A percentile compares a stretch with the other conserved stretches of the same genome.
Conservation (phyloP, 2,113 vertebrate genomes). For the Gila orcuttii region DNA sequence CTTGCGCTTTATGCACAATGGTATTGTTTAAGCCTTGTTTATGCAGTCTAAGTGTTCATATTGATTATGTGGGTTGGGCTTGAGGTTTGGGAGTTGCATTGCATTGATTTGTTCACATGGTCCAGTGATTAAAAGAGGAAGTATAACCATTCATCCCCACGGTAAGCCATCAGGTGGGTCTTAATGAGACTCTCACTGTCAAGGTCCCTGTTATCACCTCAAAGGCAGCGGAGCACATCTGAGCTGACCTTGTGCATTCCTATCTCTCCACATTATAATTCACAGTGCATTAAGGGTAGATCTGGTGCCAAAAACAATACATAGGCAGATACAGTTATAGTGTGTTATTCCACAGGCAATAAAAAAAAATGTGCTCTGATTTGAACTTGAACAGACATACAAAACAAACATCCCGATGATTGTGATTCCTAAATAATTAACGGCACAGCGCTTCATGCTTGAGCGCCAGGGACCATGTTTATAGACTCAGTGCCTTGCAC, state of each 20-base stretch:
- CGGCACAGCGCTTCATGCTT: neutral
- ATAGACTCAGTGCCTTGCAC: neutral
- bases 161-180: neutral
- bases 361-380: neutral
- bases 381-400: neutral
- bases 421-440: conserved; percentile 11
- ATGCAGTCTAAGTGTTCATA: conserved; percentile 24
- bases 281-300: conserved; percentile 6
- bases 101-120: conserved; percentile 35
- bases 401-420: conserved; percentile 10
- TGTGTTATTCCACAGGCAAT: neutral
- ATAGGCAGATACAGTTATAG: neutral
- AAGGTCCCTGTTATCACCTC: conserved; percentile 29
- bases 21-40: conserved; percentile 13
- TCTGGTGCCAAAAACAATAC: conserved; percentile 9
- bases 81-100: conserved; percentile 33
- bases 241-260: conserved; percentile 12
- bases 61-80: conserved; percentile 30
- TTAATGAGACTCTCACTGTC: conserved; percentile 32
- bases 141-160: conserved; percentile 17
- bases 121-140: conserved; percentile 44
- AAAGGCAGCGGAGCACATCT: conserved; percentile 1
- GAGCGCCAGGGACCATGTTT: neutral
- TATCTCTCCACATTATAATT: neutral
- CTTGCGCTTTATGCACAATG: neutral